Evolutionary conservation across 2,113 vertebrate genomes (phyloP), one percentile per base, ranked within the genome.

Genomic region (Lamprotornis superbus): DNA sequence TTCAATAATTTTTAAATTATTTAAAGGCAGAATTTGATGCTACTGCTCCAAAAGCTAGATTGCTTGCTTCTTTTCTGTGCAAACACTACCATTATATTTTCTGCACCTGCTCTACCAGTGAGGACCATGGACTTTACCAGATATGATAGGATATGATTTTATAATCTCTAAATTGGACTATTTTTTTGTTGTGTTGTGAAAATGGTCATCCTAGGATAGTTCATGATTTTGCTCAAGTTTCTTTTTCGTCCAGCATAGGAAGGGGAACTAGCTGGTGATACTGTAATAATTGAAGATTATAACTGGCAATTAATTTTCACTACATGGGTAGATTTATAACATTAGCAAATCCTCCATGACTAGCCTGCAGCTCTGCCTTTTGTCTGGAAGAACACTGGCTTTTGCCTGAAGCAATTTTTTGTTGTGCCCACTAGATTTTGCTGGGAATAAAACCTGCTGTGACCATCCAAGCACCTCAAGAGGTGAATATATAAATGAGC

Each of bases 301-400:
- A 94, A 61, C 76, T 95, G 82, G 49, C 93, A 91, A 86, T 94
- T 95, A 89, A 91, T 95, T 96, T 95, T 90, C 63, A 75, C 57
- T 87, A 84, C 70, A 49, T 84, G 63, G 33, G 23, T 91, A 90
- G 92, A 87, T 90, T 95, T 97, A 74, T 79, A 91, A 77, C 76
- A 55, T 88, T 87, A 94, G 70, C 71, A 93, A 93, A 95, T 90
- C 60, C 53, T 96, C 69, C 83, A 84, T 88, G 75, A 79, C 86
- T 91, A 70, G 83, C 86, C 67, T 94, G 83, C 77, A 91, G 81
- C 93, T 87, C 70, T 93, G 71, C 79, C 87, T 92, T 93, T 95
- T 95, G 85, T 90, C 74, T 95, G 76, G 55, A 84, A 75, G 80
- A 92, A 25, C 35, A 20, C 55, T 89, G 52, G 21, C 63, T 96